These are phyloP conservation scores for Sardina pilchardus DNA, from an alignment of 2,113 vertebrate genomes.

Conservation along the genomic window DNA sequence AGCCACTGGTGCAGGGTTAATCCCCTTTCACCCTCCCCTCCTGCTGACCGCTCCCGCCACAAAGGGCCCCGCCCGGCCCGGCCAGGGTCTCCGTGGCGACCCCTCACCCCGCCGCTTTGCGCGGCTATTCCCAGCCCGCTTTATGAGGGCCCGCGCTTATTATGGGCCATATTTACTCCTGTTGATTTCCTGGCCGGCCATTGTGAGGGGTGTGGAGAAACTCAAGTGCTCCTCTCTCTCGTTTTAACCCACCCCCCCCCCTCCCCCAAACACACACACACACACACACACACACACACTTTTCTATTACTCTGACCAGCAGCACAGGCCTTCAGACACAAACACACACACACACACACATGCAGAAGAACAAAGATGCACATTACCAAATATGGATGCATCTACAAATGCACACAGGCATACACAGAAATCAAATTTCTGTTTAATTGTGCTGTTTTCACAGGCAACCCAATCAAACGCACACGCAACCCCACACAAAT, in stretches of 20 bases:
- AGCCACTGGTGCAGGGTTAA: constrained; percentile 74
- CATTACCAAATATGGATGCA: too few relatives aligned
- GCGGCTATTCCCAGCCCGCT: constrained; percentile 54
- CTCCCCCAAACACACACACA: too few relatives aligned
- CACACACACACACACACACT: not conserved
- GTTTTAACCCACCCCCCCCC: constrained; percentile 28
- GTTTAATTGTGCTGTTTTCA: not conserved
- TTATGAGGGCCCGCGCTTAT: constrained; percentile 65
- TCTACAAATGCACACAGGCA: not conserved
- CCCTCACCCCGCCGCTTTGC: constrained; percentile 65
- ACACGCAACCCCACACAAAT: not conserved
- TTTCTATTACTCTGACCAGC: not conserved
- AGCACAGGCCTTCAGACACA: not conserved
- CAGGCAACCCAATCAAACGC: not conserved
- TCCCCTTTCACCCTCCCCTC: constrained; percentile 73
- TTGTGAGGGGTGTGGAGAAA: constrained; percentile 46
- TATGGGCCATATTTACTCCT: constrained; percentile 74
- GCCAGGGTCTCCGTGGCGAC: constrained; percentile 59
- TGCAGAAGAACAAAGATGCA: not conserved
- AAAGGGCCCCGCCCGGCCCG: constrained; percentile 61
- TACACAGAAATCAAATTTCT: not conserved
- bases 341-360: not conserved
- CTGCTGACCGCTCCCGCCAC: constrained; percentile 58
- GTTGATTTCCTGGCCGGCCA: constrained; percentile 59
- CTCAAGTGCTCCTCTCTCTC: constrained; percentile 55